A percentile compares a stretch with the other conserved stretches of the same genome.
Evolutionary conservation across 2,797 vertebrate species (phyloP).

Genomic region (Ataeniobius toweri): DNA sequence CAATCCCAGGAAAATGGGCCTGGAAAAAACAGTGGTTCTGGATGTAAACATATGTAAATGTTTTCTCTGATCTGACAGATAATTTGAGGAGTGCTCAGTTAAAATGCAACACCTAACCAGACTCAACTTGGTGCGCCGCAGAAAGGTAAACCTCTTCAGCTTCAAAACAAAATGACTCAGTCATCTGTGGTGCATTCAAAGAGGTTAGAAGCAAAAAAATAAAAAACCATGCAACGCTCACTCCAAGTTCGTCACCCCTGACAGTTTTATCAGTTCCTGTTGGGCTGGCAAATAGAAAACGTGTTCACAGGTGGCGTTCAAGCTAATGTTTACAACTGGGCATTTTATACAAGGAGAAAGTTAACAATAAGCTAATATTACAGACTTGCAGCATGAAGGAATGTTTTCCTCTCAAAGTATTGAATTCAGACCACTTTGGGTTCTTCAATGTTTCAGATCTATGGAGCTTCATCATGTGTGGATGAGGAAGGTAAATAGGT

Average conservation of each 20-base stretch:
- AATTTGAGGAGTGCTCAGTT: neutral
- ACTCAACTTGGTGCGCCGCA: neutral
- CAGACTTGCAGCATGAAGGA: neutral
- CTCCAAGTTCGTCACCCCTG: neutral
- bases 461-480: neutral
- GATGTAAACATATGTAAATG: neutral
- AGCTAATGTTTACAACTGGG: conserved; percentile 22
- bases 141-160: neutral
- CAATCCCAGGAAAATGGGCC: neutral
- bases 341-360: conserved; percentile 7
- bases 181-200: neutral
- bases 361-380: neutral
- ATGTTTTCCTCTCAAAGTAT: neutral
- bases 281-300: conserved; percentile 6
- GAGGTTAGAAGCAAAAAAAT: neutral
- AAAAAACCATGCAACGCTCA: neutral
- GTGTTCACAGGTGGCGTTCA: conserved; percentile 16
- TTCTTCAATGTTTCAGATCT: neutral
- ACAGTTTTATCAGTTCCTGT: conserved; percentile 46
- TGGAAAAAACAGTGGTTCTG: no score
- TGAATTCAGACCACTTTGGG: neutral
- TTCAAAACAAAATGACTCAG: neutral
- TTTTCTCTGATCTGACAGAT: neutral
- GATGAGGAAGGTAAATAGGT: neutral
- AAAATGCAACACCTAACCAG: neutral